These are phyloP conservation scores for Gallinago solitaria DNA, from an alignment of 2,797 vertebrate species.

Conservation along the genomic window DNA sequence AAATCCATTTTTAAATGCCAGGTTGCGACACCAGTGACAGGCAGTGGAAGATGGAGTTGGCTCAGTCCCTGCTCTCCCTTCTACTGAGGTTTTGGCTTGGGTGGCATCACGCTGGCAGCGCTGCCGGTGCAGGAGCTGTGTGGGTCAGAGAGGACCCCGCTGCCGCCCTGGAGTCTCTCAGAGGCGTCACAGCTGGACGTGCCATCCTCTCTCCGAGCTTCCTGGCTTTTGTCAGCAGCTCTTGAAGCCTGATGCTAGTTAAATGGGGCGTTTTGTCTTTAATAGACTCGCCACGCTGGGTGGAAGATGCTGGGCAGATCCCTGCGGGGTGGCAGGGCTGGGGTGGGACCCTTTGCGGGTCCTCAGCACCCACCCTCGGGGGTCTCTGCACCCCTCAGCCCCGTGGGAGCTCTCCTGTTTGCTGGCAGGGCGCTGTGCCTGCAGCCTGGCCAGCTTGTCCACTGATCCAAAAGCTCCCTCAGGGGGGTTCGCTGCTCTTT, in stretches of 20 bases:
- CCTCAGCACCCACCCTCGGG: not conserved
- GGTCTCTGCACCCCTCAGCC: not conserved
- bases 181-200: not conserved
- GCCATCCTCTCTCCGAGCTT: not conserved
- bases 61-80: not conserved
- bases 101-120: not conserved
- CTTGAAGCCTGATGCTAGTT: constrained; percentile 6
- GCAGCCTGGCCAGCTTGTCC: not conserved
- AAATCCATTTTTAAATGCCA: not conserved
- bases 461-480: not conserved
- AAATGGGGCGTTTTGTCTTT: constrained; percentile 34
- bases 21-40: not conserved
- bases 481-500: not conserved
- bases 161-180: not conserved
- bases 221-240: constrained; percentile 47
- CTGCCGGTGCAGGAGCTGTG: not conserved
- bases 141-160: not conserved
- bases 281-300: not conserved
- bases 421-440: not conserved
- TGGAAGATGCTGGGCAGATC: not conserved
- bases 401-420: rapidly evolving
- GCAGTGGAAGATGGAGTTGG: not conserved
- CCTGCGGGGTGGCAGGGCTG: rapidly evolving
- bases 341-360: not conserved
- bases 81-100: not conserved